Conservation (phyloP, 2,113 vertebrate species). For the Salvator merianae region DNA sequence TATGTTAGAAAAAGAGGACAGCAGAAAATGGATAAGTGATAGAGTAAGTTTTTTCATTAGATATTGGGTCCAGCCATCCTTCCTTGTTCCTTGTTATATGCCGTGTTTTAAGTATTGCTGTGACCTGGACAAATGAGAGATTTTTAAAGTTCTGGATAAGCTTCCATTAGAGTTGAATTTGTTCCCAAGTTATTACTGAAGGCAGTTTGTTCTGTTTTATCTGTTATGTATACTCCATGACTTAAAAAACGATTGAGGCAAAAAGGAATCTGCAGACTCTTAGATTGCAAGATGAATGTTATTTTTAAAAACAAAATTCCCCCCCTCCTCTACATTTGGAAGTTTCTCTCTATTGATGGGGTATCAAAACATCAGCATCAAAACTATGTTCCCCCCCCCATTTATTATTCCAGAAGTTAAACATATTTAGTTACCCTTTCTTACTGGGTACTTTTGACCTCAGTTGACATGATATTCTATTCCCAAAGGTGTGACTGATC, state of each 20-base stretch:
- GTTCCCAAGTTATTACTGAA: background rate
- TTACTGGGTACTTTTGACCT: background rate
- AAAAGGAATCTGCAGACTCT: slow-evolving; percentile 46
- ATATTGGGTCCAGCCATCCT: background rate
- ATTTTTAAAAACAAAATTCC: slow-evolving; percentile 32
- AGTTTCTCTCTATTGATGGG: slow-evolving; percentile 26
- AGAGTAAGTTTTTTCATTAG: background rate
- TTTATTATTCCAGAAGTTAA: slow-evolving; percentile 30
- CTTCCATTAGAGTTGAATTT: background rate
- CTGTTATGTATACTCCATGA: slow-evolving; percentile 23
- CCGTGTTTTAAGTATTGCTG: background rate
- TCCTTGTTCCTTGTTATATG: background rate
- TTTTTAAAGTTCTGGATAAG: background rate
- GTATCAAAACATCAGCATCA: slow-evolving; percentile 29
- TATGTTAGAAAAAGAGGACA: background rate
- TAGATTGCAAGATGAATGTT: slow-evolving; percentile 23
- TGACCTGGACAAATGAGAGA: background rate
- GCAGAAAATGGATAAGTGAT: background rate
- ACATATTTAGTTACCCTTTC: background rate
- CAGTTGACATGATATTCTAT: background rate
- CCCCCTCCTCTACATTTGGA: slow-evolving; percentile 29
- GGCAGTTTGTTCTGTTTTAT: background rate
- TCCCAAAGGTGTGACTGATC: background rate
- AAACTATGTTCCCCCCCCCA: slow-evolving; percentile 9
- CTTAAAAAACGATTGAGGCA: slow-evolving; percentile 40